These are phyloP conservation scores for Lycocorax pyrrhopterus DNA, from an alignment of 2,113 vertebrate species.

Conservation along the genomic window DNA sequence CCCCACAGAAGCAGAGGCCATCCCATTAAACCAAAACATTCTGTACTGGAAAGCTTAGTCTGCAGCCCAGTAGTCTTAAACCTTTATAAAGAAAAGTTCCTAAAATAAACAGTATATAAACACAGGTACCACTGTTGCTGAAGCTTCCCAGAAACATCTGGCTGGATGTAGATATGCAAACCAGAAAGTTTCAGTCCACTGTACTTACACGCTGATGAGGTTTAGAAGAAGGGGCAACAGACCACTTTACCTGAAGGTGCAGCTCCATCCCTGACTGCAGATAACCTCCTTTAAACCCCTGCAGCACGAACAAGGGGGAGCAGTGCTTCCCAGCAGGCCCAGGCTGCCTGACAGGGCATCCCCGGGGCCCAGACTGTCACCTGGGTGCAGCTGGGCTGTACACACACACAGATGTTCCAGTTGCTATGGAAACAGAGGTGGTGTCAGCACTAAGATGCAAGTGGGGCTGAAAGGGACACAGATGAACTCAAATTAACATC, in stretches of 20 bases:
- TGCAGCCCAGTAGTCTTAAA: neutral
- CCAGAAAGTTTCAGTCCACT: neutral
- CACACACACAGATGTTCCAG: neutral
- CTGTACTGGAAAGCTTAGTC: neutral
- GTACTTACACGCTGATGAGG: neutral
- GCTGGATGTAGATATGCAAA: neutral
- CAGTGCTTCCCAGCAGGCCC: neutral
- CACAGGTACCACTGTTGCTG: neutral
- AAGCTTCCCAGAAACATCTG: neutral
- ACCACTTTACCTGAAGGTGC: neutral
- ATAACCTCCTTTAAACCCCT: neutral
- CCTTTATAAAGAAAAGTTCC: neutral
- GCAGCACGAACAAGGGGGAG: neutral
- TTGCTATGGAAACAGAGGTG: neutral
- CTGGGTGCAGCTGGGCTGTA: neutral
- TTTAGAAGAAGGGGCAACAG: neutral
- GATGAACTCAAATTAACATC: neutral
- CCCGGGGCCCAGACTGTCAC: neutral
- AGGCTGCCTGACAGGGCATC: neutral
- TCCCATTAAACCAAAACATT: neutral
- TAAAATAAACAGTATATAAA: neutral
- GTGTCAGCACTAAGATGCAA: neutral
- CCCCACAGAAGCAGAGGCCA: neutral
- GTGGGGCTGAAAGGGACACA: neutral
- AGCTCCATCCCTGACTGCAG: neutral